These are phyloP conservation scores for Caenorhabditis sp. DNA, from an alignment of 2,888 invertebrate species.

Conservation along the genomic window DNA sequence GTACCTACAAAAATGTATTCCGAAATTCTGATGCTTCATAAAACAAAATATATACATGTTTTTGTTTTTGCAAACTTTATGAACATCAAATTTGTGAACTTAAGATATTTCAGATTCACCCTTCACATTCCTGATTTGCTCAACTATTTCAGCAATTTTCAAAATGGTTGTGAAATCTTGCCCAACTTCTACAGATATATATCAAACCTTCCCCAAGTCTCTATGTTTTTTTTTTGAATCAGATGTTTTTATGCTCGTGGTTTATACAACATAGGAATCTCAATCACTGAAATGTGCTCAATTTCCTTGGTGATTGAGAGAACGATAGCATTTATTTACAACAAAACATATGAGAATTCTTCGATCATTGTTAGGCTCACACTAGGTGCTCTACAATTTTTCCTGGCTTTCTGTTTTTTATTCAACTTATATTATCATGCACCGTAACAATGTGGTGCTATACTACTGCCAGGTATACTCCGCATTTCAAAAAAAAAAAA, in stretches of 20 bases:
- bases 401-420: slow-evolving; percentile 27
- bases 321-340: slow-evolving; percentile 15
- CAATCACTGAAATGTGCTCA: slow-evolving; percentile 25
- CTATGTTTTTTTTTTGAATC: neutral
- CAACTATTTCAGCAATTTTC: slow-evolving; percentile 18
- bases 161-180: slow-evolving; percentile 23
- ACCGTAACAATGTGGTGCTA: slow-evolving; percentile 13
- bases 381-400: slow-evolving; percentile 19
- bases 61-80: neutral
- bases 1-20: too few relatives aligned
- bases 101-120: slow-evolving; percentile 14
- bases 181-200: slow-evolving; percentile 25
- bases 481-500: too few relatives aligned
- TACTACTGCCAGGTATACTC: slow-evolving; percentile 20
- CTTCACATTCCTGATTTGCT: slow-evolving; percentile 25
- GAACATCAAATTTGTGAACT: neutral
- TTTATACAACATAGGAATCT: slow-evolving; percentile 32
- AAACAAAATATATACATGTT: neutral
- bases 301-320: slow-evolving; percentile 25
- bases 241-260: slow-evolving; percentile 22
- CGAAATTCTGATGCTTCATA: too few relatives aligned
- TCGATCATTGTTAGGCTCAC: slow-evolving; percentile 13
- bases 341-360: slow-evolving; percentile 23
- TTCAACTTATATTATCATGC: slow-evolving; percentile 36
- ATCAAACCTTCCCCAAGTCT: too few relatives aligned